Evolutionary conservation across 2,113 vertebrate species (phyloP), one percentile per base, ranked within the genome.

Genomic region (Mus pahari): DNA sequence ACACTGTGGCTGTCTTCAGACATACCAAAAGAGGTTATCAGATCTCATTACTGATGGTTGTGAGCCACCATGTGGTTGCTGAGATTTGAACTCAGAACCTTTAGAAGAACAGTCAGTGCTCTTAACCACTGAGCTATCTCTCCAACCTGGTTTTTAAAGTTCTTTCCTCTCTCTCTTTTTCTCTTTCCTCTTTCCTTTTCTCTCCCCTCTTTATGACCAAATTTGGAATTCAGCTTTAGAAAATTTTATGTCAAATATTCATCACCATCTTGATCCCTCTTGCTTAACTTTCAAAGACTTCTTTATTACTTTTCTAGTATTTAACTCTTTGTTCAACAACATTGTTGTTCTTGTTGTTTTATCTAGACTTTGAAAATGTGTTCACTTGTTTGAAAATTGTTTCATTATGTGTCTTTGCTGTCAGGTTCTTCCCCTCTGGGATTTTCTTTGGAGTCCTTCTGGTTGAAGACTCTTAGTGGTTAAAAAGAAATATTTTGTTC

Each of bases 101-200:
- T 48, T 48, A 48, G 48, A 48, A 48, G 48, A 48, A 7, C 48
- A 48, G 48, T 48, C 48, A 48, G 48, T 48, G 48, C 48, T 48
- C 48, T 48, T 48, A 48, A 48, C 48, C 48, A 48, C 48, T 48
- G 48, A 48, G 4, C 48, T 48, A 48, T 48, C 48, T 48, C 48
- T 7, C 48, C 48, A 48, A 48, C 48, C 48, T 48, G 28, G 60
- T 39, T 84, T 36, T 68, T 22, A 48, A 20, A 36, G 42, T 33
- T 48, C 5, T 2, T 4, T 33, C 14, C 16, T 31, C 4, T 22
- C 14, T 5, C 4, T 20, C 9, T 42, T 36, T 7, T 28, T 1
- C 5, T 6, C 71, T 74, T 17, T 55, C 11, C 26, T 16, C 6
- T 62, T 24, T 33, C 5, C 26, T 60, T 26, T 62, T 26, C 24